Evolutionary conservation across 2,888 invertebrate genomes (phyloP).

Genomic region (Mythimna lalbum): DNA sequence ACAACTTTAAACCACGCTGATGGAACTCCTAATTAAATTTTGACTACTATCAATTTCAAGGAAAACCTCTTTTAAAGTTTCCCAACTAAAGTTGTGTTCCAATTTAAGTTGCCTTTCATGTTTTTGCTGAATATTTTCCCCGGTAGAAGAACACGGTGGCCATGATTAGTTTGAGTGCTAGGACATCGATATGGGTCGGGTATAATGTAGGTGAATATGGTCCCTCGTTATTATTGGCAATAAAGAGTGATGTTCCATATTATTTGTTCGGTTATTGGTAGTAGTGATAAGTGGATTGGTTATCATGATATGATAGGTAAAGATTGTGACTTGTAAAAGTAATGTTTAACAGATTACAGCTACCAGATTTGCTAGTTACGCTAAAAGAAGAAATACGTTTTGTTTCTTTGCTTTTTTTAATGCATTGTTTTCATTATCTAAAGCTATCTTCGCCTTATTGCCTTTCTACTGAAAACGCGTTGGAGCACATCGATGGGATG

Average conservation of each 20-base stretch:
- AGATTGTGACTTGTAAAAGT: conserved; percentile 2
- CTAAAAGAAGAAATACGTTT: too few species aligned
- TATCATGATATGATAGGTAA: conserved; percentile 17
- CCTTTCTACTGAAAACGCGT: too few species aligned
- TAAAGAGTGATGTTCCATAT: conserved; percentile 11
- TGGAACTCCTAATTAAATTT: conserved; percentile 54
- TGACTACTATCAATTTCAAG: conserved; percentile 50
- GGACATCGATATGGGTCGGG: neutral
- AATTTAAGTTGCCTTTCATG: conserved; percentile 76
- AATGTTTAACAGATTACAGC: neutral
- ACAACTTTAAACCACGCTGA: conserved; percentile 5
- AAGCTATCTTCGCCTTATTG: too few species aligned
- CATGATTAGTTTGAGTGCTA: conserved; percentile 58
- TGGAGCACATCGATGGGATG: too few species aligned
- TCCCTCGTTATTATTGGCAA: conserved; percentile 18
- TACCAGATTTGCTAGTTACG: neutral
- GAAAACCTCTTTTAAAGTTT: conserved; percentile 55
- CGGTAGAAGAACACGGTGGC: conserved; percentile 66
- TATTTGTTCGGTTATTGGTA: conserved; percentile 19
- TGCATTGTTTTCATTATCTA: too few species aligned
- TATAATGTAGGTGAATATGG: conserved; percentile 10
- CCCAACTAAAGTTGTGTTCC: conserved; percentile 65
- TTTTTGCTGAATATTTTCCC: conserved; percentile 71
- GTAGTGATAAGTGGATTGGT: conserved; percentile 21
- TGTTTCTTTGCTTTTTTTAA: too few species aligned